A percentile compares a stretch with the other conserved stretches of the same genome.
Conservation (phyloP, 2,797 vertebrate genomes). For the Hypotaenidia philippensis region DNA sequence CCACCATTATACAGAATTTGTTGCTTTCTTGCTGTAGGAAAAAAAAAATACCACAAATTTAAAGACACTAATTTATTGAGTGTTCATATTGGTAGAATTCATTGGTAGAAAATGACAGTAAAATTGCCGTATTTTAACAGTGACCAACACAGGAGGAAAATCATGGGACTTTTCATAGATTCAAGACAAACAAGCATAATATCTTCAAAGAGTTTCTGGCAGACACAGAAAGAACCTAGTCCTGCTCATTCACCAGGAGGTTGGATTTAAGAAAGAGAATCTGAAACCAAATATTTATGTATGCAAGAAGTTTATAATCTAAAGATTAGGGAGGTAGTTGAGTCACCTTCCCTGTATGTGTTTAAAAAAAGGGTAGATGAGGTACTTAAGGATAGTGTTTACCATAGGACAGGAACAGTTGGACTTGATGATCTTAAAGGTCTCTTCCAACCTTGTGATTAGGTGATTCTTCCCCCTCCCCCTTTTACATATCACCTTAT, state of each 20-base stretch:
- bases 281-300: neutral
- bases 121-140: neutral
- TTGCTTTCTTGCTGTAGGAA: neutral
- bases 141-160: neutral
- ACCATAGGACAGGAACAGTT: no score
- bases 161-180: neutral
- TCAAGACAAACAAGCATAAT: neutral
- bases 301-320: neutral
- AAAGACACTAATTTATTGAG: neutral
- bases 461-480: no score
- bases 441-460: no score
- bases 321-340: neutral
- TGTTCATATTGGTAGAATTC: neutral
- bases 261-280: neutral
- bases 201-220: neutral
- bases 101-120: neutral
- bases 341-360: no score
- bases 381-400: no score
- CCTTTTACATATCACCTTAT: neutral
- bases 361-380: no score
- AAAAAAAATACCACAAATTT: neutral
- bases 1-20: neutral
- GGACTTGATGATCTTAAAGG: no score
- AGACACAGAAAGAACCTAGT: neutral
- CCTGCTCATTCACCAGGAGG: neutral